These are phyloP conservation scores for Psittacula derbiana DNA, from an alignment of 2,797 vertebrate species.

Conservation along the genomic window DNA sequence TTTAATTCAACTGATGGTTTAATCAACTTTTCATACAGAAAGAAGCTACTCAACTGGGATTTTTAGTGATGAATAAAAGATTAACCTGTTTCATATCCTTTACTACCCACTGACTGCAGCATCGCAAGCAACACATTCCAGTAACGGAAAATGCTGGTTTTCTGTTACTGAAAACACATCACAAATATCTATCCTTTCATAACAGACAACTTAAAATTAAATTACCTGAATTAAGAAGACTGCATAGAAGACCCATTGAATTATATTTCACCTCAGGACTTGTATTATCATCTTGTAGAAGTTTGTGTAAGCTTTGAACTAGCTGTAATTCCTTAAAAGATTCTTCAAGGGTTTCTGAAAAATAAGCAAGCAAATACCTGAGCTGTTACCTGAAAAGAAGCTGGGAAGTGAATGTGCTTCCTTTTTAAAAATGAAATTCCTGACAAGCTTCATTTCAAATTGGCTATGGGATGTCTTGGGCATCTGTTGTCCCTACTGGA, in stretches of 20 bases:
- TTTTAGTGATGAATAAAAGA: background rate
- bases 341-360: conserved; percentile 80
- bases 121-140: background rate
- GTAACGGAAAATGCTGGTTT: background rate
- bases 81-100: background rate
- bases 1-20: background rate
- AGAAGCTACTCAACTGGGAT: background rate
- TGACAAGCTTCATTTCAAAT: background rate
- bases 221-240: conserved; percentile 84
- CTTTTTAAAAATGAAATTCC: background rate
- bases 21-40: background rate
- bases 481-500: background rate
- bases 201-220: background rate
- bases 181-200: background rate
- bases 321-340: conserved; percentile 78
- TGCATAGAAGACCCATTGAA: conserved; percentile 85
- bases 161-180: background rate
- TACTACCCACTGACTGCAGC: background rate
- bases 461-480: background rate
- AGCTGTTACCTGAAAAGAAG: background rate
- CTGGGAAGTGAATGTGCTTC: background rate
- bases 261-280: conserved; percentile 88
- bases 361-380: background rate
- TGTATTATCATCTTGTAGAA: conserved; percentile 82
- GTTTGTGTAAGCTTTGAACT: conserved; percentile 80